Evolutionary conservation across 2,888 invertebrate species (phyloP), one percentile per base, ranked within the genome.

Genomic region (Lordiphosa fenestrarum): DNA sequence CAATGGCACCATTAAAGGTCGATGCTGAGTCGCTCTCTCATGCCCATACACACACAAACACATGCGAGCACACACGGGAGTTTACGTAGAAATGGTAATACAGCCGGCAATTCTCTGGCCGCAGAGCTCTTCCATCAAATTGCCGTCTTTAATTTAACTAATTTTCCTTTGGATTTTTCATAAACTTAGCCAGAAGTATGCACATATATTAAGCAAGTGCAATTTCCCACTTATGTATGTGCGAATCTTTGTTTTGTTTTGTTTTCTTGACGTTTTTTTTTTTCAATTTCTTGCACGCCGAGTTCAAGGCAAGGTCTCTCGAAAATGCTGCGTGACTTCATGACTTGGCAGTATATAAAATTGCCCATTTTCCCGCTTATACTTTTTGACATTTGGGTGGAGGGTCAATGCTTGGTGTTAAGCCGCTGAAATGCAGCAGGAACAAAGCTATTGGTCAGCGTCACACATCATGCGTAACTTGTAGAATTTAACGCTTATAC

Each of bases 1-100:
- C 87, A 86, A 86, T 86, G 81, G 73, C 61, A 65, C 73, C 71
- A 85, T 85, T 84, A 85, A 84, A 82, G 82, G 65, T 69, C 73
- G 73, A 72, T 60, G 47, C 40, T 47, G 53, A 68, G 71, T 62
- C 63, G 55, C 62, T 49, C 56, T 60, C 67, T 55, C 73, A 71
- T 67, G 67, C 57, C 49, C 12, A 33, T 33, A 42, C 21, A 52
- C 13, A 33, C 7, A 25, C 6, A 19, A 38, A 38, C 6, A 2
- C 9, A 5, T 21, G 13, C 15, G 12, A 19, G 0, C 10, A 7
- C 12, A 25, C 10, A 9, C 23, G 7, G 1, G 5, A 13, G 23
- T 23, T 9, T 25, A 42, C 4, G 19, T 39, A 13, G 15, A 10
- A 19, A 19, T 63, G 19, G 12, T 25, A 35, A 44, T 44, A 44